Base-by-base conservation (phyloP, 1,140 invertebrate species). In the Mylabris phalerata region DNA sequence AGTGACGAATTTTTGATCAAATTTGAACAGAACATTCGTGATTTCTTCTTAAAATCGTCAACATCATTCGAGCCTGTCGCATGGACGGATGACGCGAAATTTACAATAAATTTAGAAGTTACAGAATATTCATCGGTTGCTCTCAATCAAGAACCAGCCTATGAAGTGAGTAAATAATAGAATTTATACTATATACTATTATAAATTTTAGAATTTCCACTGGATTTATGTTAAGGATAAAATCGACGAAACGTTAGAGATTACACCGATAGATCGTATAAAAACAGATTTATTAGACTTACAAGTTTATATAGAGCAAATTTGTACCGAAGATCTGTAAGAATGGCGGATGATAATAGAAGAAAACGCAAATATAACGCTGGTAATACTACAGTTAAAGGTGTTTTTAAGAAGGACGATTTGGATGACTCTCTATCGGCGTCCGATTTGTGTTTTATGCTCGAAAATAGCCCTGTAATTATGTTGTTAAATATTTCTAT, bases 21-120 rank as follows among this genome's bases (percentile, higher is more conserved):
- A 24, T 24, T 69, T 0, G 67, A 69, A 57, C 52, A 64, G 41
- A 50, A 48, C 48, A 51, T 69, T 27, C 59, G 65, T 44, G 56
- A 54, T 51, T 67, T 69, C 50, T 60, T 62, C 27, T 57, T 72
- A 32, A 72, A 65, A 58, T 46, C 70, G 9, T 62, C 69, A 46
- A 50, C 63, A 32, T 51, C 54, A 11, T 19, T 57, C 27, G 19
- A 57, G 11, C 64, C 64, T 52, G 59, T 70, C 44, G 24, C 51
- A 26, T 50, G 65, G 47, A 50, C 59, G 55, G 24, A 55, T 27
- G 61, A 70, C 13, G 24, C 64, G 10, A 60, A 60, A 40, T 72
- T 72, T 57, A 63, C 43, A 47, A 66, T 72, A 48, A 44, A 55
- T n/a, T 26, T 70, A 27, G 38, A 62, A 42, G 64, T 64, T 3